These are phyloP conservation scores for Belonocnema kinseyi DNA, from an alignment of 1,140 invertebrate genomes.

Conservation along the genomic window DNA sequence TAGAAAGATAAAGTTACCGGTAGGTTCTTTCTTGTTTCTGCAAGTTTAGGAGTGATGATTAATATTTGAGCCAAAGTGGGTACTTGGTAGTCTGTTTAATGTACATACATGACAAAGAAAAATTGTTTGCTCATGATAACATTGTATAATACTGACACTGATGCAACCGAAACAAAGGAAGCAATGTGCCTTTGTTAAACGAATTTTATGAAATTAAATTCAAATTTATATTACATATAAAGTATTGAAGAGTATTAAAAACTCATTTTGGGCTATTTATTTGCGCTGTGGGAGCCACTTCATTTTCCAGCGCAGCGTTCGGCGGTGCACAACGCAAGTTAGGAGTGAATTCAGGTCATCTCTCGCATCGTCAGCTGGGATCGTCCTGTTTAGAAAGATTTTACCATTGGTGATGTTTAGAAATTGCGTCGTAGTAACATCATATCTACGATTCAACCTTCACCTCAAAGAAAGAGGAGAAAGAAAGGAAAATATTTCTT, in stretches of 20 bases:
- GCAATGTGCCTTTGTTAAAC: too few species aligned
- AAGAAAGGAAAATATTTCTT: constrained; percentile 3
- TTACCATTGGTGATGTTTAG: neutral
- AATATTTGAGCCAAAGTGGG: too few species aligned
- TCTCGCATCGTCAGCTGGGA: constrained; percentile 2
- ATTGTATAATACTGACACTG: too few species aligned
- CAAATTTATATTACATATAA: neutral
- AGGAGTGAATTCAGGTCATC: constrained; percentile 10
- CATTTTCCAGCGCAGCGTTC: neutral
- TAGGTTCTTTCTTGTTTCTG: too few species aligned
- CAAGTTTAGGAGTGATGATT: too few species aligned
- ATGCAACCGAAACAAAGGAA: too few species aligned
- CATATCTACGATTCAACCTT: neutral
- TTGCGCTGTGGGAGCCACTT: neutral
- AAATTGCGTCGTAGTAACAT: neutral
- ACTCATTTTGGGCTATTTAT: neutral
- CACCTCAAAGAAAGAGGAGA: neutral
- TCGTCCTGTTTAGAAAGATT: neutral
- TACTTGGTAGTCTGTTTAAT: too few species aligned
- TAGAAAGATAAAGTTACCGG: too few species aligned
- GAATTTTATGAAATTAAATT: neutral
- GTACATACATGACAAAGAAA: too few species aligned
- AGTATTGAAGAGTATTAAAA: neutral
- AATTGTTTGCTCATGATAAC: too few species aligned
- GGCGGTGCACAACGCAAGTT: neutral